phyloP scores from a whole-genome alignment of 1,140 invertebrate genomes.

The Carposina sasakii region DNA sequence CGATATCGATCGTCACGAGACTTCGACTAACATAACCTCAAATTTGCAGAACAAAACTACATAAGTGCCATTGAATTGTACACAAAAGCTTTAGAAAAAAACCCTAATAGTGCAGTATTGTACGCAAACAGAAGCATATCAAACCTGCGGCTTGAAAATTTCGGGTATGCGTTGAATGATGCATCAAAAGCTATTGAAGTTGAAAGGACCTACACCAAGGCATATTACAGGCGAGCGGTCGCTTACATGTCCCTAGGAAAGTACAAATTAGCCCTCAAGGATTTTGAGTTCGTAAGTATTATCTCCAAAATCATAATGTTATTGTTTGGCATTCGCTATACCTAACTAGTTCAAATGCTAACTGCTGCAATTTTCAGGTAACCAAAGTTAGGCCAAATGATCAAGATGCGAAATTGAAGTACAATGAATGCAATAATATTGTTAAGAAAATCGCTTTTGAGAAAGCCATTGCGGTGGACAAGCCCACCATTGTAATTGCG shows the following conservation, averaged over 20 bases:
- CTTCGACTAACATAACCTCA: constrained; percentile 49
- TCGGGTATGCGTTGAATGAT: constrained; percentile 94
- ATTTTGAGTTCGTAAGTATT: constrained; percentile 92
- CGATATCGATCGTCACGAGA: constrained; percentile 23
- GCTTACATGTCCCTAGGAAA: constrained; percentile 98
- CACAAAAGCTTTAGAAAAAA: constrained; percentile 90
- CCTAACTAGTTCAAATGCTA: constrained; percentile 2
- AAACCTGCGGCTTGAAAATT: constrained; percentile 93
- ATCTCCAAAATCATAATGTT: too few relatives aligned
- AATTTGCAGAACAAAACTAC: constrained; percentile 88
- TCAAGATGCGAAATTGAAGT: constrained; percentile 95
- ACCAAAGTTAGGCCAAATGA: constrained; percentile 93
- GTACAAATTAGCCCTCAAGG: constrained; percentile 96
- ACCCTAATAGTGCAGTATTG: constrained; percentile 87
- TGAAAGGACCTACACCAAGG: constrained; percentile 94
- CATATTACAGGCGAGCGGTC: constrained; percentile 94
- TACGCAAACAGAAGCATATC: constrained; percentile 97
- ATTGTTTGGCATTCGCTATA: too few relatives aligned
- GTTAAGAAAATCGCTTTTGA: constrained; percentile 96
- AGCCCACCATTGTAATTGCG: constrained; percentile 87
- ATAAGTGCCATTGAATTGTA: constrained; percentile 92
- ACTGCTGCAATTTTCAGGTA: constrained; percentile 74
- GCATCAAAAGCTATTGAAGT: constrained; percentile 93
- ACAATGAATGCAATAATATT: constrained; percentile 95
- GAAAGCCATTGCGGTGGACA: constrained; percentile 96